phyloP scores from a whole-genome alignment of 2,113 vertebrate species.

The Periophthalmodon schlosseri region DNA sequence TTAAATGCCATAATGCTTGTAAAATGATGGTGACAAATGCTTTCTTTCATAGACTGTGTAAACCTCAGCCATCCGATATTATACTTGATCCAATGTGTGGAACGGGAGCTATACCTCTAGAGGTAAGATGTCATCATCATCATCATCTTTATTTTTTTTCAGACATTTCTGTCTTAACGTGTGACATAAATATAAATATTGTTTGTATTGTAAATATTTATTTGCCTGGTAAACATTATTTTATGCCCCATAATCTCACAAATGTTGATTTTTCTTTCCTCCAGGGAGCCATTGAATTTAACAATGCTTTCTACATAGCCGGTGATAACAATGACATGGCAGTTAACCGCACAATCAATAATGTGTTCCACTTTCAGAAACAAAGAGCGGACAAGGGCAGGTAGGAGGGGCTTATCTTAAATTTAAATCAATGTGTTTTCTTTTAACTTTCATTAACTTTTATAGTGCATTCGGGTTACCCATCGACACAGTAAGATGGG shows the following conservation, averaged over 20 bases:
- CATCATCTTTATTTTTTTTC: too few relatives aligned
- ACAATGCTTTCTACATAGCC: constrained; percentile 86
- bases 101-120: constrained; percentile 94
- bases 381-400: constrained; percentile 80
- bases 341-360: constrained; percentile 90
- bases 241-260: neutral
- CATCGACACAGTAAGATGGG: constrained; percentile 90
- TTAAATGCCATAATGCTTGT: neutral
- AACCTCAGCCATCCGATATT: constrained; percentile 87
- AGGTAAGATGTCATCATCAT: constrained; percentile 83
- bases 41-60: constrained; percentile 84
- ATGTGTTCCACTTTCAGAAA: constrained; percentile 87
- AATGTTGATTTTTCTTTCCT: constrained; percentile 16
- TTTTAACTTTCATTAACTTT: neutral
- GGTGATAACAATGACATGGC: constrained; percentile 94
- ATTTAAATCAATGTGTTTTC: neutral
- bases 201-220: neutral
- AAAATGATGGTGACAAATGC: neutral
- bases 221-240: too few relatives aligned
- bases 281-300: constrained; percentile 91
- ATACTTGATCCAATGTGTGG: constrained; percentile 98
- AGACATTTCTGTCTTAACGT: too few relatives aligned
- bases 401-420: constrained; percentile 42
- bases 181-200: neutral
- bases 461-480: constrained; percentile 79